Percentiles rank a stretch among this genome's conserved stretches.
Evolutionary conservation across 2,113 vertebrate species (phyloP).

Genomic region (Takifugu bimaculatus): DNA sequence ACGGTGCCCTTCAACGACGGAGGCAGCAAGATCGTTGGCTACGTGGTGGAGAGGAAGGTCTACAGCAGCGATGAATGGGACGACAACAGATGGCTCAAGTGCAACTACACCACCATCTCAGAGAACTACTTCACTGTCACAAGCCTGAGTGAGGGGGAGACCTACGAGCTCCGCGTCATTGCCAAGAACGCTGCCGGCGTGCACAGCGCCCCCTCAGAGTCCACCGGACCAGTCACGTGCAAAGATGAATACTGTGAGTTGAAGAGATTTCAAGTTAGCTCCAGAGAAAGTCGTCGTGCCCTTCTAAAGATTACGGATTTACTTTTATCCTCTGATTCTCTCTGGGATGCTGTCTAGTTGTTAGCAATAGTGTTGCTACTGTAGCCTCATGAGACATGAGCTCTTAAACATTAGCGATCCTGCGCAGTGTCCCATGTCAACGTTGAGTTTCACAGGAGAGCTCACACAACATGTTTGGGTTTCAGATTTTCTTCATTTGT

Average conservation of each 20-base stretch:
- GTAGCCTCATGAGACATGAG: too few species aligned
- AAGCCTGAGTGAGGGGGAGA: conserved; percentile 86
- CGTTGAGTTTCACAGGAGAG: too few species aligned
- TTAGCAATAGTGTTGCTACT: too few species aligned
- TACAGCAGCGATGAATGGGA: conserved; percentile 81
- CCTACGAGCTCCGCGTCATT: conserved; percentile 87
- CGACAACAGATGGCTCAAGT: conserved; percentile 93
- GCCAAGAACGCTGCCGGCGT: conserved; percentile 94
- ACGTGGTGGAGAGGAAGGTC: conserved; percentile 90
- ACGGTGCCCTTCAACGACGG: conserved; percentile 88
- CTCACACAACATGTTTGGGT: too few species aligned
- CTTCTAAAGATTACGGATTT: background rate
- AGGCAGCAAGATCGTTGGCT: conserved; percentile 91
- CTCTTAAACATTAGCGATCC: too few species aligned
- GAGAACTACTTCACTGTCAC: conserved; percentile 90
- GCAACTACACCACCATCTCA: conserved; percentile 95
- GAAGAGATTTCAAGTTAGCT: background rate
- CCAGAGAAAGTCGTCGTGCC: too few species aligned
- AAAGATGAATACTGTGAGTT: conserved; percentile 94
- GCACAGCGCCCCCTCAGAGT: conserved; percentile 88
- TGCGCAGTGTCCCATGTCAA: too few species aligned
- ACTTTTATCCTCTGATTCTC: background rate
- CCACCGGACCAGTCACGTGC: conserved; percentile 90
- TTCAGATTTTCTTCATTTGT: background rate
- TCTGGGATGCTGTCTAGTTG: background rate